Conservation (phyloP, 2,888 invertebrate genomes). For the Xiphydria camelus region DNA sequence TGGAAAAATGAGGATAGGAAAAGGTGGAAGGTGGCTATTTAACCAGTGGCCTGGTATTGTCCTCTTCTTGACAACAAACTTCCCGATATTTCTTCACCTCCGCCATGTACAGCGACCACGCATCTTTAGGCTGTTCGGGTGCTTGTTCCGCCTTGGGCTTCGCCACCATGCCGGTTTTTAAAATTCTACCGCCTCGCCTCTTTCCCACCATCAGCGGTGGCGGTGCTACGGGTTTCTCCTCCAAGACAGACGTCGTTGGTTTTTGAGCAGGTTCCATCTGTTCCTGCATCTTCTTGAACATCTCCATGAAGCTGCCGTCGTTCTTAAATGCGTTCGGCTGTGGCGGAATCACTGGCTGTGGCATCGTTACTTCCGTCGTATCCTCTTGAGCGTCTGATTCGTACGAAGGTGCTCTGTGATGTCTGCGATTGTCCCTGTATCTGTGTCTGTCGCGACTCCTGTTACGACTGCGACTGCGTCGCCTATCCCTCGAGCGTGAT, state of each 20-base stretch:
- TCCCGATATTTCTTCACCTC: conserved; percentile 93
- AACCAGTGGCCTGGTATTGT: conserved; percentile 86
- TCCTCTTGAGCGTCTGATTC: conserved; percentile 48
- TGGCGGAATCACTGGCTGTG: conserved; percentile 44
- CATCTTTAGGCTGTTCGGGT: conserved; percentile 75
- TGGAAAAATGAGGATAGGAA: neutral
- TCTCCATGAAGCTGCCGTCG: conserved; percentile 88
- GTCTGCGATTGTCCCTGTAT: conserved; percentile 39
- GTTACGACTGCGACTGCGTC: conserved; percentile 47
- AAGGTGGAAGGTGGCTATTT: conserved; percentile 64
- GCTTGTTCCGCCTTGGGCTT: conserved; percentile 75
- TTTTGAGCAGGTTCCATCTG: conserved; percentile 49
- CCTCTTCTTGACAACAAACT: conserved; percentile 89
- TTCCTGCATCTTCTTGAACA: conserved; percentile 89
- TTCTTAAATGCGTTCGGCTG: conserved; percentile 76
- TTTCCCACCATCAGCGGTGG: conserved; percentile 72
- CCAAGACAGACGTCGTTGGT: conserved; percentile 50
- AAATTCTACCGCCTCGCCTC: conserved; percentile 80
- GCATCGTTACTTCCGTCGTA: conserved; percentile 16
- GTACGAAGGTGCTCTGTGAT: conserved; percentile 40
- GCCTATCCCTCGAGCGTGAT: conserved; percentile 43
- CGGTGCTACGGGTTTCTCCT: conserved; percentile 59
- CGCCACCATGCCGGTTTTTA: conserved; percentile 89
- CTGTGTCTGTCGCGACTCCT: conserved; percentile 30
- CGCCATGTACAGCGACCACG: conserved; percentile 91